Percentiles rank a stretch among this genome's conserved stretches.
phyloP scores from a whole-genome alignment of 2,888 invertebrate genomes.

The Dione juno region DNA sequence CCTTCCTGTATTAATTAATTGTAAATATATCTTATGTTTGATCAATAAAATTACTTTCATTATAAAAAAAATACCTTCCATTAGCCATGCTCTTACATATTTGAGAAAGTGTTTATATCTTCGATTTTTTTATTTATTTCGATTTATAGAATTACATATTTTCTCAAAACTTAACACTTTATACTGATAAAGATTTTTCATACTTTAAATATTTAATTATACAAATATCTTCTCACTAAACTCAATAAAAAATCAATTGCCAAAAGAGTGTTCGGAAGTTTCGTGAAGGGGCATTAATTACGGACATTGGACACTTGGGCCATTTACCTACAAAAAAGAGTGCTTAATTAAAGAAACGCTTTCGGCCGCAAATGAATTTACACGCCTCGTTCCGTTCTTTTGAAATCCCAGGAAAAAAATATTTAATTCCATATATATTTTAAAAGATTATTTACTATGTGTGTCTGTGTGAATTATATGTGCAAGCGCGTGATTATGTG shows the following conservation, averaged over 20 bases:
- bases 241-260: constrained; percentile 43
- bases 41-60: too few relatives aligned
- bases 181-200: not conserved
- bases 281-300: constrained; percentile 45
- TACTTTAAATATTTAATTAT: not conserved
- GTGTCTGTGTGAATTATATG: not conserved
- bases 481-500: too few relatives aligned
- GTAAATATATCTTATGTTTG: not conserved
- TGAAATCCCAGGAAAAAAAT: constrained; percentile 47
- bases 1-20: not conserved
- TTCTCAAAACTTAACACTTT: too few relatives aligned
- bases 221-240: constrained; percentile 6
- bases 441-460: not conserved
- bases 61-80: not conserved
- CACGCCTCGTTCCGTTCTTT: constrained; percentile 61
- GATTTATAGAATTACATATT: too few relatives aligned
- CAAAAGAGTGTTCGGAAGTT: constrained; percentile 38
- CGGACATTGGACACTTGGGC: constrained; percentile 51
- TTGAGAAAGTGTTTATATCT: too few relatives aligned
- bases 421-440: not conserved
- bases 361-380: constrained; percentile 64
- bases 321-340: constrained; percentile 64
- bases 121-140: too few relatives aligned
- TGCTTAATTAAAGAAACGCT: constrained; percentile 70
- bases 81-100: too few relatives aligned